A percentile compares a stretch with the other conserved stretches of the same genome.
These are phyloP conservation scores for Mya arenaria DNA, from an alignment of 1,140 invertebrate genomes.

Conservation along the genomic window DNA sequence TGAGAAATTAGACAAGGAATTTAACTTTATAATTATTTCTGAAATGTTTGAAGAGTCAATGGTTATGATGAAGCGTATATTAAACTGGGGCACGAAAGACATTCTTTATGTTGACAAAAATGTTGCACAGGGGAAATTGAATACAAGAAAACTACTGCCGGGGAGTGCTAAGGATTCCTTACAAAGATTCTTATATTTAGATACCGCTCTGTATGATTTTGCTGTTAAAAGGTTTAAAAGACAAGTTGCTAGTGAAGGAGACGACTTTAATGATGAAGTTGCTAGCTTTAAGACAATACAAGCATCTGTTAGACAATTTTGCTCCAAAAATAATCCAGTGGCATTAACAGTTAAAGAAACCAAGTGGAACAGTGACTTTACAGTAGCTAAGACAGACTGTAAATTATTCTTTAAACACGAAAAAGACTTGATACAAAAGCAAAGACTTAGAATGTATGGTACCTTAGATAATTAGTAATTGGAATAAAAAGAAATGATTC, in stretches of 20 bases:
- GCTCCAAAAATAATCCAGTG: not conserved
- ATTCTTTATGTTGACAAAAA: constrained; percentile 60
- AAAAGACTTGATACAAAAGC: constrained; percentile 25
- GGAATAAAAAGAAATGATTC: too few relatives aligned
- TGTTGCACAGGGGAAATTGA: not conserved
- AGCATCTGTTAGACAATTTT: constrained; percentile 4
- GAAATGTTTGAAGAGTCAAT: constrained; percentile 65
- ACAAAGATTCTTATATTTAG: constrained; percentile 13
- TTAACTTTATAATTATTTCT: constrained; percentile 60
- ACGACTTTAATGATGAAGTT: constrained; percentile 27
- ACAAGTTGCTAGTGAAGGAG: not conserved
- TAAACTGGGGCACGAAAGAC: constrained; percentile 60
- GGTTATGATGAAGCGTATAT: constrained; percentile 54
- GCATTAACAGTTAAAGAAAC: not conserved
- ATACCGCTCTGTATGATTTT: constrained; percentile 24
- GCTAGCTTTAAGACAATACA: not conserved
- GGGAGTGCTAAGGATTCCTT: not conserved
- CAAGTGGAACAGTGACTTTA: constrained; percentile 7
- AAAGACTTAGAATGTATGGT: constrained; percentile 30
- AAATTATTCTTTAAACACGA: constrained; percentile 20
- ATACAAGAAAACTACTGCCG: constrained; percentile 9
- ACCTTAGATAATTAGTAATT: constrained; percentile 14
- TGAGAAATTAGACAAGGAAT: constrained; percentile 51
- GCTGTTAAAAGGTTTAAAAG: constrained; percentile 3
- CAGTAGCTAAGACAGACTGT: constrained; percentile 13